Percentiles rank a stretch among this genome's conserved stretches.
Conservation (phyloP, 2,888 invertebrate species). For the Panorpa germanica region DNA sequence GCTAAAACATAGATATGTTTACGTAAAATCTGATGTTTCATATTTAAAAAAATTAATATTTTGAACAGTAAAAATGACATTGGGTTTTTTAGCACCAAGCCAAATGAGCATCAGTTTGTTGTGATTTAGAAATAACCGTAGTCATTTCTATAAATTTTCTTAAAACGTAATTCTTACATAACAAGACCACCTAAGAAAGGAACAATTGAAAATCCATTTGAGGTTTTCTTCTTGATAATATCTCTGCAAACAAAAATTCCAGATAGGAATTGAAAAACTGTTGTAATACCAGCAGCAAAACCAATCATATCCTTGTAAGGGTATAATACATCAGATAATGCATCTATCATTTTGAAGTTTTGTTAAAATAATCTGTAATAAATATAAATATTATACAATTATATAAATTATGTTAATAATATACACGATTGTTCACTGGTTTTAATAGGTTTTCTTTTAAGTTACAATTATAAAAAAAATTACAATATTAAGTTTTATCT, state of each 20-base stretch:
- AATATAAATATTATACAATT: too few species aligned
- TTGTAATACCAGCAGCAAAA: conserved; percentile 43
- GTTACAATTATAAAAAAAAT: too few species aligned
- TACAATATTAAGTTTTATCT: too few species aligned
- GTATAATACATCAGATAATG: conserved; percentile 21
- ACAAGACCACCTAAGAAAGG: conserved; percentile 60
- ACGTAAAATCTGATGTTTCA: not conserved
- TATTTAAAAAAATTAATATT: conserved; percentile 8
- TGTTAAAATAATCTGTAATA: too few species aligned
- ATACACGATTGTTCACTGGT: too few species aligned
- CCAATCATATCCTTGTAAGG: conserved; percentile 44
- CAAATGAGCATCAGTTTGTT: conserved; percentile 6
- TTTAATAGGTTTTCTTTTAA: too few species aligned
- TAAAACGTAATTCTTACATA: conserved; percentile 37
- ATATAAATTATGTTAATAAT: too few species aligned
- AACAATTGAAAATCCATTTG: conserved; percentile 41
- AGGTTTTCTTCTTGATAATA: conserved; percentile 46
- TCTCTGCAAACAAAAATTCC: conserved; percentile 57
- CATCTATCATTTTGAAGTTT: too few species aligned
- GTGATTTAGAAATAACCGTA: conserved; percentile 7
- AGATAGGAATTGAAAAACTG: conserved; percentile 67
- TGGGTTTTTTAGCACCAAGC: too few species aligned
- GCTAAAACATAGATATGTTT: conserved; percentile 5
- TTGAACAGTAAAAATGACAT: conserved; percentile 8
- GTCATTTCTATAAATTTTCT: conserved; percentile 9